These are phyloP conservation scores for Chamaea fasciata DNA, from an alignment of 2,113 vertebrate species.

Conservation along the genomic window DNA sequence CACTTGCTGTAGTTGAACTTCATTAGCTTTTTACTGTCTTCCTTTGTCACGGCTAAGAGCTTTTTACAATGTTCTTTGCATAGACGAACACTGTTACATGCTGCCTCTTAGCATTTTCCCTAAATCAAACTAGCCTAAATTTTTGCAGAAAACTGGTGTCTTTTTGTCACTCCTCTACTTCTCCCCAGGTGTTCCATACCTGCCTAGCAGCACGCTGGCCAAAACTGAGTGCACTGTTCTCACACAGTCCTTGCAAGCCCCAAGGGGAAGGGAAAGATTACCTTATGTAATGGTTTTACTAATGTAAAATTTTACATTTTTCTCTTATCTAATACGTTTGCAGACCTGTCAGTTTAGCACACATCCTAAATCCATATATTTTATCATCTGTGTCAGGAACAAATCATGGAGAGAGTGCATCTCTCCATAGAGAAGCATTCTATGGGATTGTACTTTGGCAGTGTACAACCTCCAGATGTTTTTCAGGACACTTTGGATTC, in stretches of 20 bases:
- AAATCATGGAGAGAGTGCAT: background rate
- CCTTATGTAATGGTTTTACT: background rate
- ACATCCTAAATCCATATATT: background rate
- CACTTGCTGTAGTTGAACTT: background rate
- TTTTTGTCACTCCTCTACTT: background rate
- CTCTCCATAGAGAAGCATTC: background rate
- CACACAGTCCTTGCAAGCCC: background rate
- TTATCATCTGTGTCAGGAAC: background rate
- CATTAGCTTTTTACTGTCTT: background rate
- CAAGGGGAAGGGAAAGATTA: background rate
- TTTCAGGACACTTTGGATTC: background rate
- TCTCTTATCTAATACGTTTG: background rate
- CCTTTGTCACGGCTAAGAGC: background rate
- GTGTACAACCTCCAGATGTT: fast-evolving
- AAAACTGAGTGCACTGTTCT: background rate
- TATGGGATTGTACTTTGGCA: background rate
- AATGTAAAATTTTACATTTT: background rate
- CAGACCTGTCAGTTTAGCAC: background rate
- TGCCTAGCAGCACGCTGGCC: background rate
- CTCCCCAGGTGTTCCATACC: background rate
- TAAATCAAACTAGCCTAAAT: background rate
- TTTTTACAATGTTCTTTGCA: background rate
- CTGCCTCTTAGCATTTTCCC: background rate
- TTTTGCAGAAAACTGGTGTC: background rate
- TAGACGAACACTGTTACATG: background rate